These are phyloP conservation scores for Dasypolia templi DNA, from an alignment of 2,888 invertebrate species.

Conservation along the genomic window DNA sequence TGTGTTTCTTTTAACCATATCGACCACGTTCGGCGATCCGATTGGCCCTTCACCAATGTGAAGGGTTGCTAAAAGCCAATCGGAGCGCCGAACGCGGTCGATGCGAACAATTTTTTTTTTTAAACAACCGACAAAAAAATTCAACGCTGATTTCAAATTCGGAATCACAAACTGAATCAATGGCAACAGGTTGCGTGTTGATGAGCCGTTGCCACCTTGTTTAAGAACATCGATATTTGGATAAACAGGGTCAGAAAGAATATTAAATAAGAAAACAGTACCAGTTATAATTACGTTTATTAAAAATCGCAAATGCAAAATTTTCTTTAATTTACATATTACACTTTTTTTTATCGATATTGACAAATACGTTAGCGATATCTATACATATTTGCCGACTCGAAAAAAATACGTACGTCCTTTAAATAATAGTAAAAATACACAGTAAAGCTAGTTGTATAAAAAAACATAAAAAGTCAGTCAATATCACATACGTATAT, in stretches of 20 bases:
- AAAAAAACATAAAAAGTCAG: slow-evolving; percentile 70
- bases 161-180: too few relatives aligned
- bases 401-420: slow-evolving; percentile 37
- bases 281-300: slow-evolving; percentile 65
- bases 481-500: slow-evolving; percentile 71
- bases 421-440: slow-evolving; percentile 61
- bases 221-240: not conserved
- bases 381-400: slow-evolving; percentile 47
- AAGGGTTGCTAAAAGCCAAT: too few relatives aligned
- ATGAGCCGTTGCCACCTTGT: too few relatives aligned
- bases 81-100: too few relatives aligned
- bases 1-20: too few relatives aligned
- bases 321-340: slow-evolving; percentile 68
- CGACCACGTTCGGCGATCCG: too few relatives aligned
- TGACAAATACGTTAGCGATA: slow-evolving; percentile 28
- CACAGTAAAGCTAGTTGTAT: slow-evolving; percentile 58
- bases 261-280: slow-evolving; percentile 31
- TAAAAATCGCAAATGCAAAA: slow-evolving; percentile 72
- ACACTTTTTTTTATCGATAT: slow-evolving; percentile 47
- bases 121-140: too few relatives aligned
- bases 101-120: too few relatives aligned
- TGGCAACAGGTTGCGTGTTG: too few relatives aligned
- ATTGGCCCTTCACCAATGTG: too few relatives aligned
- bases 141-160: too few relatives aligned
- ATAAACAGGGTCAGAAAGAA: too few relatives aligned